Percentiles rank a stretch among this genome's conserved stretches.
Conservation (phyloP, 2,888 invertebrate species). For the Trachelus stipa region DNA sequence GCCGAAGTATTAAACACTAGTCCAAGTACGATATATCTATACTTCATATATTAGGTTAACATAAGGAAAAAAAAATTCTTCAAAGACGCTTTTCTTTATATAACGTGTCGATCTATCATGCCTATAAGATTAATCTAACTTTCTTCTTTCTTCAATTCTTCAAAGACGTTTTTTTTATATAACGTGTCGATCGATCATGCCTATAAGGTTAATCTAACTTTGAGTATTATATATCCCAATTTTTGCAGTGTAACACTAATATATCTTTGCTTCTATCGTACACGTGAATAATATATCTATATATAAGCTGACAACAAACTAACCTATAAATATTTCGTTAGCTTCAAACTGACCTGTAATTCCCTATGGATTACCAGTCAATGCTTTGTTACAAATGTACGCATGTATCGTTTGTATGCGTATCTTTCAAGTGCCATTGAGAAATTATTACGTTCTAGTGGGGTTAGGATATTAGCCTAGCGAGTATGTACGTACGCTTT, state of each 20-base stretch:
- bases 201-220: too few relatives aligned
- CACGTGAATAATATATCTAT: too few relatives aligned
- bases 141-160: neutral
- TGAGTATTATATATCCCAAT: too few relatives aligned
- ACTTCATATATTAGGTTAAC: neutral
- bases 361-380: neutral
- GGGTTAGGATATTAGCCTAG: constrained; percentile 53
- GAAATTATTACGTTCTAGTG: constrained; percentile 65
- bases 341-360: neutral
- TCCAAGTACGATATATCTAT: neutral
- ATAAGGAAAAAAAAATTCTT: neutral
- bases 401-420: constrained; percentile 23
- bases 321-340: too few relatives aligned
- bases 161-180: neutral
- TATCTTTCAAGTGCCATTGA: constrained; percentile 57
- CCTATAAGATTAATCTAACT: too few relatives aligned
- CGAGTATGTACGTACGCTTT: constrained; percentile 56
- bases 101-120: too few relatives aligned
- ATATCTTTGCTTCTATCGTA: too few relatives aligned
- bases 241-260: too few relatives aligned
- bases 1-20: neutral
- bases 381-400: constrained; percentile 45
- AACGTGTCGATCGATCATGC: neutral
- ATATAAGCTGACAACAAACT: too few relatives aligned
- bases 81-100: too few relatives aligned